A percentile compares a stretch with the other conserved stretches of the same genome.
phyloP scores from a whole-genome alignment of 2,888 invertebrate genomes.

The Leptopilina syphax region DNA sequence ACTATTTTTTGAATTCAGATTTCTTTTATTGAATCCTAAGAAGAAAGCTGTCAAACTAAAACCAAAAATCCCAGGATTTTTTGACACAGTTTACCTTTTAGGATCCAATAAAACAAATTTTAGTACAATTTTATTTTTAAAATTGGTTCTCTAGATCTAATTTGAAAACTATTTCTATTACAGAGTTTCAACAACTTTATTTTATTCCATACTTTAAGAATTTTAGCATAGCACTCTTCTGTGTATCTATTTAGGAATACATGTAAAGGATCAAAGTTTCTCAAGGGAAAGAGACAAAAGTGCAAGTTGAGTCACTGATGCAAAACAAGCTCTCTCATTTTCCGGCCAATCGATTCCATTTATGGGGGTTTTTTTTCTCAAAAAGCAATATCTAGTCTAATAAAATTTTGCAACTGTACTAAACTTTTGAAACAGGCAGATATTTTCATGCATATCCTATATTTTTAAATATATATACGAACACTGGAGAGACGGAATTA shows the following conservation, averaged over 20 bases:
- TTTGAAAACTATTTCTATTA: no score
- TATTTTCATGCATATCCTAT: not conserved
- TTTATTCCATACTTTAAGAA: not conserved
- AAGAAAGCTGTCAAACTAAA: no score
- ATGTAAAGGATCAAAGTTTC: not conserved
- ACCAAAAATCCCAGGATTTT: no score
- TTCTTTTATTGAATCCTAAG: no score
- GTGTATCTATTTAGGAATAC: not conserved
- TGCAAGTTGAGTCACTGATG: not conserved
- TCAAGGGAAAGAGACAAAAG: not conserved
- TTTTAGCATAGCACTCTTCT: not conserved
- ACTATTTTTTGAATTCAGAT: no score
- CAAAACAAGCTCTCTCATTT: slow-evolving; percentile 13
- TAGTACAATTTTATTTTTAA: no score
- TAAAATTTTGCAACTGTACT: slow-evolving; percentile 11
- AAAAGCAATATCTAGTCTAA: slow-evolving; percentile 1
- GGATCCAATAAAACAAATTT: not conserved
- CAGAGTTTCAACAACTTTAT: not conserved
- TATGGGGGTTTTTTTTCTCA: not conserved
- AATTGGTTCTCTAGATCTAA: no score
- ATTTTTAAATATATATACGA: not conserved
- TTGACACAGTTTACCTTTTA: not conserved
- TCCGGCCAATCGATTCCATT: slow-evolving; percentile 11
- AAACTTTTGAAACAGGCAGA: not conserved
- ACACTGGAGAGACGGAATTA: not conserved